phyloP scores from a whole-genome alignment of 2,888 invertebrate genomes.

The Pimpla rufipes region DNA sequence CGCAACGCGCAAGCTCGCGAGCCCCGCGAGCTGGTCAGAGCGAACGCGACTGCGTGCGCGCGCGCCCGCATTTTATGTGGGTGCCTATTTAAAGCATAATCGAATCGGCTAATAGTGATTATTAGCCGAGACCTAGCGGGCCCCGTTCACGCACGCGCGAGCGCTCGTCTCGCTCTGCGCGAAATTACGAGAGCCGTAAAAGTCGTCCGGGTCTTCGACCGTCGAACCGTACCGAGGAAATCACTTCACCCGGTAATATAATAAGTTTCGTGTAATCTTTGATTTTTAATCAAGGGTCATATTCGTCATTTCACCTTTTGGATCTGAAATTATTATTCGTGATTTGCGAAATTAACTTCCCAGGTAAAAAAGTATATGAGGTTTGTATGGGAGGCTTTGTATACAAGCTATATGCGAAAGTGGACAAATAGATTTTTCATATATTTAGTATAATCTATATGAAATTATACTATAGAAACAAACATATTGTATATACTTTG shows the following conservation, averaged over 20 bases:
- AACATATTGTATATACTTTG: too few relatives aligned
- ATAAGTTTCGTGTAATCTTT: neutral
- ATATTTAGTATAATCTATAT: too few relatives aligned
- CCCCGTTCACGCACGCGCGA: slow-evolving; percentile 45
- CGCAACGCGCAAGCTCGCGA: slow-evolving; percentile 39
- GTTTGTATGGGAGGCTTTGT: too few relatives aligned
- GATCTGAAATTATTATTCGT: too few relatives aligned
- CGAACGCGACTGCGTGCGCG: slow-evolving; percentile 22
- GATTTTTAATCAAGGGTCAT: neutral
- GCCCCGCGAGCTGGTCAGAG: slow-evolving; percentile 28
- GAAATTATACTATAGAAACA: too few relatives aligned
- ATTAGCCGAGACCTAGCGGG: slow-evolving; percentile 69
- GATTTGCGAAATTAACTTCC: too few relatives aligned
- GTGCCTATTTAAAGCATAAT: slow-evolving; percentile 76
- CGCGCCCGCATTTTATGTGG: slow-evolving; percentile 71
- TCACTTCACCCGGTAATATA: slow-evolving; percentile 28
- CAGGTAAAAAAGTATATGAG: too few relatives aligned
- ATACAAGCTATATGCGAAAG: too few relatives aligned
- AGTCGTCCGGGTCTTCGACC: slow-evolving; percentile 24
- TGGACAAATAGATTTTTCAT: too few relatives aligned
- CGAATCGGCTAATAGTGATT: slow-evolving; percentile 74
- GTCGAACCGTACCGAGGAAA: slow-evolving; percentile 8
- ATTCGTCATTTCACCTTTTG: too few relatives aligned
- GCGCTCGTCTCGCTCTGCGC: slow-evolving; percentile 13
- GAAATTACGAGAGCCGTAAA: slow-evolving; percentile 40